These are phyloP conservation scores for Rhombomys opimus DNA, from an alignment of 2,113 vertebrate genomes.

Conservation along the genomic window DNA sequence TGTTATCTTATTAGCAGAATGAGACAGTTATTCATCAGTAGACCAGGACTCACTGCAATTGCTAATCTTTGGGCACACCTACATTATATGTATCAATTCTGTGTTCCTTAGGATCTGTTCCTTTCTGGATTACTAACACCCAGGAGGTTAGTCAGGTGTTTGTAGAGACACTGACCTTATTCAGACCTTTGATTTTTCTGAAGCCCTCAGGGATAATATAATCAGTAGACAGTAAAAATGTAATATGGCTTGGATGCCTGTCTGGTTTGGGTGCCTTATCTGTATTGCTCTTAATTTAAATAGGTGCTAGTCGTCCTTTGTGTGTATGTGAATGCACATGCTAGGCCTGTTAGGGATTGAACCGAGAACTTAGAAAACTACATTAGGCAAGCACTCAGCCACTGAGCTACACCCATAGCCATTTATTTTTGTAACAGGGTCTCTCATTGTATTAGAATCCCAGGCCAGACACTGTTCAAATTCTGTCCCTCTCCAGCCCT, in stretches of 20 bases:
- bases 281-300: not conserved
- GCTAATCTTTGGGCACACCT: not conserved
- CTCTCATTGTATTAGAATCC: not conserved
- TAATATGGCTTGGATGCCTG: not conserved
- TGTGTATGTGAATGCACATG: not conserved
- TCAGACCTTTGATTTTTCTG: not conserved
- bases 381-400: not conserved
- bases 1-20: not conserved
- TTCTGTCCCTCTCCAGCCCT: not conserved
- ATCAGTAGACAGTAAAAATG: not conserved
- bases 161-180: not conserved
- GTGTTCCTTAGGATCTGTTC: not conserved
- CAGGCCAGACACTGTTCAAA: not conserved
- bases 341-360: not conserved
- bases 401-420: not conserved
- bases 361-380: not conserved
- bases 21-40: not conserved
- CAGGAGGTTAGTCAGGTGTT: slow-evolving; percentile 4
- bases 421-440: not conserved
- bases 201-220: not conserved
- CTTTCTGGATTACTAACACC: not conserved
- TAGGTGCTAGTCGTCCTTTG: not conserved
- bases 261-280: not conserved
- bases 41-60: not conserved
- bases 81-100: not conserved